These are phyloP conservation scores for Trichonephila clavipes DNA, from an alignment of 1,140 invertebrate genomes.

Conservation along the genomic window DNA sequence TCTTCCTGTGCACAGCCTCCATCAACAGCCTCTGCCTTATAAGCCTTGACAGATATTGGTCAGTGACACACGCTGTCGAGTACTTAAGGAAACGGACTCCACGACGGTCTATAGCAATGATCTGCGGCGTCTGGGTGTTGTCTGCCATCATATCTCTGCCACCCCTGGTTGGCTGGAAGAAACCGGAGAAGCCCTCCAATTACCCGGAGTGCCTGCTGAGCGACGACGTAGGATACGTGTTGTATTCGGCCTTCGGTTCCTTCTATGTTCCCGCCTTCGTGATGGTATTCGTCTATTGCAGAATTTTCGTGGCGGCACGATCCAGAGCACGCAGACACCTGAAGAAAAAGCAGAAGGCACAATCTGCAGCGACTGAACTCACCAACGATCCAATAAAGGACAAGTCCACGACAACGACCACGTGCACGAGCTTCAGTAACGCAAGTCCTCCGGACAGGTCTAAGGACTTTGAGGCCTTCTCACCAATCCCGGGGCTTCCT, in stretches of 20 bases:
- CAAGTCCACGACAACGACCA: constrained; percentile 78
- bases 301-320: constrained; percentile 98
- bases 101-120: constrained; percentile 93
- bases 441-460: constrained; percentile 78
- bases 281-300: constrained; percentile 99
- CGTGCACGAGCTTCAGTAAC: constrained; percentile 79
- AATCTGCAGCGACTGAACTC: constrained; percentile 10
- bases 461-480: constrained; percentile 59
- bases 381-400: constrained; percentile 76
- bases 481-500: not conserved
- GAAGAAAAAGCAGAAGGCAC: constrained; percentile 61
- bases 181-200: constrained; percentile 68
- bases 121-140: constrained; percentile 82
- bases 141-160: constrained; percentile 75
- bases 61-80: constrained; percentile 95
- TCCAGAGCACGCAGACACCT: constrained; percentile 87
- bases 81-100: constrained; percentile 96
- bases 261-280: constrained; percentile 99
- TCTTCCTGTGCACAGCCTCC: constrained; percentile 95
- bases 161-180: constrained; percentile 77
- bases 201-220: constrained; percentile 83
- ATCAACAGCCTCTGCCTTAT: constrained; percentile 98
- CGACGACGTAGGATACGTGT: constrained; percentile 96
- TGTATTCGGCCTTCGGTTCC: constrained; percentile 97
- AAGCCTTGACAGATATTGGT: constrained; percentile 94